A percentile compares a stretch with the other conserved stretches of the same genome.
phyloP scores from a whole-genome alignment of 2,797 vertebrate species.

The Rallus crepitans region DNA sequence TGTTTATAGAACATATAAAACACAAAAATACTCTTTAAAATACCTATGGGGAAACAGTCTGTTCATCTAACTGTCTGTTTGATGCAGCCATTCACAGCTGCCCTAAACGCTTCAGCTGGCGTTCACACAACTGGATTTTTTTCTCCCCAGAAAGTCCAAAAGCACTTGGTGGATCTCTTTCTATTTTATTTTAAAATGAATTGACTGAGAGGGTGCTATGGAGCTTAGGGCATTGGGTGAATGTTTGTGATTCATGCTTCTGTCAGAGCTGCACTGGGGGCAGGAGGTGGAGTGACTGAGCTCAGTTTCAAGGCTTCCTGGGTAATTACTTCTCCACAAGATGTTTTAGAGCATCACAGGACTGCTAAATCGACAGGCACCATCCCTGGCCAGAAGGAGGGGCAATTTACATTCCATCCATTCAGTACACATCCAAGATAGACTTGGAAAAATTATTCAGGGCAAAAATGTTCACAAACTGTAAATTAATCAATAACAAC shows the following conservation, averaged over 20 bases:
- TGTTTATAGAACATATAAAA: slow-evolving; percentile 64
- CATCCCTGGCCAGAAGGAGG: background rate
- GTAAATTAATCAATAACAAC: background rate
- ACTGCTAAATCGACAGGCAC: background rate
- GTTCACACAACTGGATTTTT: accelerated
- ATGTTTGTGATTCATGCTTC: background rate
- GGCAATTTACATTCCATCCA: background rate
- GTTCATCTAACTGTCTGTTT: slow-evolving; percentile 14
- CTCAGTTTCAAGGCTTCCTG: background rate
- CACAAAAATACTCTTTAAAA: slow-evolving; percentile 71
- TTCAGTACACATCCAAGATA: background rate
- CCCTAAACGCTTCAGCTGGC: slow-evolving; percentile 39
- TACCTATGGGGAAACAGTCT: slow-evolving; percentile 52
- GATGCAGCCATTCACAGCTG: slow-evolving; percentile 1
- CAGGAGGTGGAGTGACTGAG: background rate
- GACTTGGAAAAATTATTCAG: background rate
- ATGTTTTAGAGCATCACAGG: background rate
- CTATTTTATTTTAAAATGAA: background rate
- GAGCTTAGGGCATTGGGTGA: background rate
- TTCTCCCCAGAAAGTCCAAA: background rate
- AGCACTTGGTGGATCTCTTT: background rate
- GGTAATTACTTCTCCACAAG: background rate
- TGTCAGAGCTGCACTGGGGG: background rate
- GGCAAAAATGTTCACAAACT: background rate
- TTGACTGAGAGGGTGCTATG: background rate